Evolutionary conservation across 2,113 vertebrate genomes (phyloP), one percentile per base, ranked within the genome.

Genomic region (Acrocephalus kingi): DNA sequence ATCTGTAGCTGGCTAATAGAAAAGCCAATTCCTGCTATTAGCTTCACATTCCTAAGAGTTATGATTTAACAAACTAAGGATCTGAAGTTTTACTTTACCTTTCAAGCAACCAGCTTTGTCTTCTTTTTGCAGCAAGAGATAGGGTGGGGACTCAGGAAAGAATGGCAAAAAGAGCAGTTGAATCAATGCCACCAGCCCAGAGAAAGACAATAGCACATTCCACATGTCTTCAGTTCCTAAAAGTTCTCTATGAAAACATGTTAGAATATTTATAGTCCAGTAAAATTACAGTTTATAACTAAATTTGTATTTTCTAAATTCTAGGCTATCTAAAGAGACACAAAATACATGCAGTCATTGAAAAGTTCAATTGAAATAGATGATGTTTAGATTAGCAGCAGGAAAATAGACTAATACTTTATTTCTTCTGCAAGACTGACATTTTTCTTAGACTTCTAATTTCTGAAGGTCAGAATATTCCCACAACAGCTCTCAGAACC

Each of bases 161-260:
- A 98, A 98, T 3, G 97, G 97, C 74, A 98, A 76, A 11, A 75
- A 75, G 67, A 98, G 41, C 85, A 98, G 96, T 93, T 98, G 98
- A 76, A 98, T 77, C 75, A 98, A 63, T 56, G 98, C 98, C 87
- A 97, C 97, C 55, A 98, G 21, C 13, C 89, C 45, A 86, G 93
- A 93, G 96, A 98, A 93, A 78, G 97, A 74, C 96, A 98, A 8
- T 68, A 98, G 98, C 97, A 99, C 97, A 51, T 98, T 98, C 97
- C 99, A 99, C 31, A 96, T 97, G 31, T 98, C 98, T 91, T 98
- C 98, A 2, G 98, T 98, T 17, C 98, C 98, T 61, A 98, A 98
- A 73, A 99, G 97, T 54, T 98, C 98, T 6, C 97, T 99, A 41
- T 41, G 37, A 95, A 54, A 91, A 33, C 37, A 87, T 0, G 7